These are phyloP conservation scores for Slavum lentiscoides DNA, from an alignment of 2,888 invertebrate genomes.

Conservation along the genomic window DNA sequence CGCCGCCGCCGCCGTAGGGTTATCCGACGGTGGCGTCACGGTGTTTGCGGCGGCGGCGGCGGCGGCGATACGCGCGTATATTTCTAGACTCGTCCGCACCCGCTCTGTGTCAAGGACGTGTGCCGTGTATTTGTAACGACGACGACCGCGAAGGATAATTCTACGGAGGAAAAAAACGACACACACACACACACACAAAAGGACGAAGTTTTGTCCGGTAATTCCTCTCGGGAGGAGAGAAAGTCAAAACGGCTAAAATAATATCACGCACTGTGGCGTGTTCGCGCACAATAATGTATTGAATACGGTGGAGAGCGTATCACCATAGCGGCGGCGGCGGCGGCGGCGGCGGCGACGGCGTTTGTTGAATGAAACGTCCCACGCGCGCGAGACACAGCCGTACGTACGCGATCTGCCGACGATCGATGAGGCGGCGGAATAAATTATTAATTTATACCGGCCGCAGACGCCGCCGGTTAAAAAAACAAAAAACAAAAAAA, in stretches of 20 bases:
- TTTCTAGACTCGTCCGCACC: slow-evolving; percentile 51
- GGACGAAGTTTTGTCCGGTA: neutral
- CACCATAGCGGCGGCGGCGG: too few species aligned
- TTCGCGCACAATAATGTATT: too few species aligned
- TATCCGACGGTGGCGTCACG: slow-evolving; percentile 35
- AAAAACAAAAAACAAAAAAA: too few species aligned
- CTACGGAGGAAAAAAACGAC: neutral
- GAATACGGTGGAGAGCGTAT: neutral
- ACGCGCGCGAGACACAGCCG: too few species aligned
- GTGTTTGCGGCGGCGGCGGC: slow-evolving; percentile 18
- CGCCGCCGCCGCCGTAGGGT: slow-evolving; percentile 15
- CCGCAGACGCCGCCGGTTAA: too few species aligned
- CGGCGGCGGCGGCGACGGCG: too few species aligned
- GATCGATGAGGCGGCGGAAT: slow-evolving; percentile 6
- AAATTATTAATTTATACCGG: neutral
- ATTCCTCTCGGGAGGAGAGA: slow-evolving; percentile 1
- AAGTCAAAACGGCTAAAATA: too few species aligned
- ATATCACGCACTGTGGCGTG: too few species aligned
- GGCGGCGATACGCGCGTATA: slow-evolving; percentile 12
- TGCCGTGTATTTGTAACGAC: neutral
- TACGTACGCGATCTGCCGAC: neutral
- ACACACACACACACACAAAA: neutral
- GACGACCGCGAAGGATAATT: slow-evolving; percentile 33
- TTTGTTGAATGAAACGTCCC: slow-evolving; percentile 47
- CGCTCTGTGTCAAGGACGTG: slow-evolving; percentile 52